Conservation (phyloP, 2,888 invertebrate genomes). For the Seladonia tumulorum region DNA sequence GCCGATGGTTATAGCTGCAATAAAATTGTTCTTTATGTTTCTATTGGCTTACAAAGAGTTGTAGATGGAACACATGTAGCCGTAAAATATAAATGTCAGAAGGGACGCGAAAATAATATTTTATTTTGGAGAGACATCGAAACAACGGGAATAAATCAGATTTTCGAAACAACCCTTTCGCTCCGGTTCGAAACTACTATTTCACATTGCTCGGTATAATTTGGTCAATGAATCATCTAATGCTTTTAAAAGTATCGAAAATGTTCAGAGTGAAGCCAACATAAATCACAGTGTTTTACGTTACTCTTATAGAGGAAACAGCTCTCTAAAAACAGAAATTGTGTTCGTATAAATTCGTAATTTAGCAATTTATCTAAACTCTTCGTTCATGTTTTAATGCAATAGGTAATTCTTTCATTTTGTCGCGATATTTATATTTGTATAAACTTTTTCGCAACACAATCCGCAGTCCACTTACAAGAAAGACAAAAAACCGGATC, state of each 20-base stretch:
- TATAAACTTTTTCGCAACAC: no score
- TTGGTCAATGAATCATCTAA: background rate
- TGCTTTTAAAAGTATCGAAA: background rate
- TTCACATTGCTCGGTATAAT: background rate
- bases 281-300: background rate
- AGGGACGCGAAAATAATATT: constrained; percentile 12
- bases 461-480: background rate
- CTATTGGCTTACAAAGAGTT: constrained; percentile 26
- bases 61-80: constrained; percentile 9
- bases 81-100: constrained; percentile 32
- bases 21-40: constrained; percentile 44
- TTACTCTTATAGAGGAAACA: background rate
- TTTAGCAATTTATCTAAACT: background rate
- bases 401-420: background rate
- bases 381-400: background rate
- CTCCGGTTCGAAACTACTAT: constrained; percentile 1
- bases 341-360: background rate
- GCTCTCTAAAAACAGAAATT: background rate
- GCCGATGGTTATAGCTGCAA: constrained; percentile 28
- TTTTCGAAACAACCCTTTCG: constrained; percentile 17
- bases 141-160: constrained; percentile 27
- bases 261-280: background rate
- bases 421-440: background rate
- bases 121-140: constrained; percentile 20
- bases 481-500: background rate